Evolutionary conservation across 2,797 vertebrate species (phyloP).

Genomic region (Epinephelus coioides): DNA sequence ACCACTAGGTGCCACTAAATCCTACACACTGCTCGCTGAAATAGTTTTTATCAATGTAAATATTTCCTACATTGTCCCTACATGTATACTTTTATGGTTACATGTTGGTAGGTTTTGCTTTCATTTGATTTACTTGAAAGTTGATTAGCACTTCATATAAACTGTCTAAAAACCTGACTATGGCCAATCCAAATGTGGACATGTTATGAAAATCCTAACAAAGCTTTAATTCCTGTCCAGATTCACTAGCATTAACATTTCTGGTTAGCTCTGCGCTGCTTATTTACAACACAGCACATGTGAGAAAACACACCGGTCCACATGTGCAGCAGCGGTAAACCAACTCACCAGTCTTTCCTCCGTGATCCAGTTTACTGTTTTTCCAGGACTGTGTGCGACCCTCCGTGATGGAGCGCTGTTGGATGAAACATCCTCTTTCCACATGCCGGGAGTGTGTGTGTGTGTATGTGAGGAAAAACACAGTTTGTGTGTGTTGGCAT

Average conservation of each 20-base stretch:
- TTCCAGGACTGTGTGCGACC: conserved; percentile 52
- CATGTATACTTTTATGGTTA: neutral
- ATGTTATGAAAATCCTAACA: neutral
- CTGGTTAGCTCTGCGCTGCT: neutral
- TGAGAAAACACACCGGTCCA: conserved; percentile 39
- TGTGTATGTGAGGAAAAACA: neutral
- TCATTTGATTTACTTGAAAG: neutral
- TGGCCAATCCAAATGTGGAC: neutral
- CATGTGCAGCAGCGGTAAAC: conserved; percentile 48
- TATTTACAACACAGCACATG: conserved; percentile 8
- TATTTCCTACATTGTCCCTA: neutral
- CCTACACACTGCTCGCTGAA: no score
- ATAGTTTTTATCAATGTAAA: no score
- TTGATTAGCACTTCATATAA: neutral
- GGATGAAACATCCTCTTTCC: conserved; percentile 62
- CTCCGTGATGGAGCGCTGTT: conserved; percentile 34
- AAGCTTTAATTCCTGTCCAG: neutral
- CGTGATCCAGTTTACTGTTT: conserved; percentile 64
- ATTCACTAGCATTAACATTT: conserved; percentile 2
- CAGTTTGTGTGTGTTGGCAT: conserved; percentile 4
- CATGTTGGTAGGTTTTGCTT: neutral
- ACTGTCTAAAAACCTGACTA: neutral
- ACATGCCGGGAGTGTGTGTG: conserved; percentile 19
- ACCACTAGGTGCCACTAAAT: no score
- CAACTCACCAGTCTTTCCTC: conserved; percentile 39